Base-by-base conservation (phyloP, 2,888 invertebrate genomes). In the Cenopis cana region DNA sequence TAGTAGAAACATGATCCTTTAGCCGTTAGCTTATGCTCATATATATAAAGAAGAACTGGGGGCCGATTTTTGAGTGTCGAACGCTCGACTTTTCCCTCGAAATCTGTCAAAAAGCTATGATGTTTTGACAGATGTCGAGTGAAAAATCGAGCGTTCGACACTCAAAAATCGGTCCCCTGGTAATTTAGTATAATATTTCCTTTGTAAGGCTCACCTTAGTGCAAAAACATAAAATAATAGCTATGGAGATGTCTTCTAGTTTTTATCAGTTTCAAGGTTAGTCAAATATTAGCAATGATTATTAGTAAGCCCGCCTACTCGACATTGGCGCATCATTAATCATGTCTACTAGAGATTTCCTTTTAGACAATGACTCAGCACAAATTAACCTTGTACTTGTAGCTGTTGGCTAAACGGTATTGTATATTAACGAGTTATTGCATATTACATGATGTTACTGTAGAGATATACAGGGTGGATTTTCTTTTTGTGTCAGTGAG, bases 301-400 rank as follows among this genome's bases (percentile, higher is more conserved):
- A 57, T 29, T 14, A 64, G 38, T 20, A 36, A 52, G 17, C 10
- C 55, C 61, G 62, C 50, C 56, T 41, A 64, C 62, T 38, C 9
- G 50, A 36, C 24, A 49, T 69, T 69, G 50, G 50, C 69, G 36
- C 62, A 64, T 56, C 55, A 55, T 55, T 55, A 61, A 49, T 61
- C 14, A 54, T 49, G 55, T 46, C 49, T 20, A 62, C 49, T 11
- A 33, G 36, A 38, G 33, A 33, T 69, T 60, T 41, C 55, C 20
- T 49, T 68, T 49, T 55, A 10, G 41, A 24, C 1, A 41, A 60
- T 61, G 68, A 55, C 29, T 24, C 36, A 18, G 41, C 60, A 62
- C 29, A 68, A 61, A 68, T 60, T 24, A 52, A 41, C 62, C 69
- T 69, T 69, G 61, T 62, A 69, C 69, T 62, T 49, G 55, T 54